Percentiles rank a stretch among this genome's conserved stretches.
These are phyloP conservation scores for Seison nebaliae DNA, from an alignment of 1,140 invertebrate species.

Conservation along the genomic window DNA sequence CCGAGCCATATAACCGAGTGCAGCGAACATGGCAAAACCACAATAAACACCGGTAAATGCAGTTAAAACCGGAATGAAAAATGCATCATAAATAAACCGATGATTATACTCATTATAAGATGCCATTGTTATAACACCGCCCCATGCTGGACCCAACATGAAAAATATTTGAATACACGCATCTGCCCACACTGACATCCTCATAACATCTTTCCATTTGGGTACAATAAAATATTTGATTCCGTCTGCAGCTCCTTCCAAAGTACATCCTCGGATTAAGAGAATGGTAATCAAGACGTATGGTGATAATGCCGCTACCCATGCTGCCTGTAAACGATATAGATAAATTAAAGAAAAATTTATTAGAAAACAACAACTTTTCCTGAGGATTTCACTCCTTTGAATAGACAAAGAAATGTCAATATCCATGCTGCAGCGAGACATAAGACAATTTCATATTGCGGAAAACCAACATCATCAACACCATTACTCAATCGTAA, in stretches of 20 bases:
- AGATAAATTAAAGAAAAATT: background rate
- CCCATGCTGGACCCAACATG: constrained; percentile 79
- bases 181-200: constrained; percentile 60
- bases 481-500: too few species aligned
- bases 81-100: constrained; percentile 6
- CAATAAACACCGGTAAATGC: constrained; percentile 4
- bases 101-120: constrained; percentile 6
- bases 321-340: too few species aligned
- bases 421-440: constrained; percentile 28
- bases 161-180: constrained; percentile 94
- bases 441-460: constrained; percentile 27
- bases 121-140: constrained; percentile 20
- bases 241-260: constrained; percentile 4
- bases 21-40: constrained; percentile 12
- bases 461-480: too few species aligned
- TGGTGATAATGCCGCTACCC: constrained; percentile 9
- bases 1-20: constrained; percentile 8
- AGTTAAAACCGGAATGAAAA: constrained; percentile 3
- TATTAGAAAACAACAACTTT: background rate
- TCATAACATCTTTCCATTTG: constrained; percentile 7
- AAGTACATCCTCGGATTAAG: constrained; percentile 2
- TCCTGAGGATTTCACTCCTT: constrained; percentile 18
- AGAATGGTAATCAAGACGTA: constrained; percentile 10
- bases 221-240: constrained; percentile 9
- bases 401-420: constrained; percentile 27